Conservation (phyloP, 2,888 invertebrate species). For the Pristionchus exspectatus region DNA sequence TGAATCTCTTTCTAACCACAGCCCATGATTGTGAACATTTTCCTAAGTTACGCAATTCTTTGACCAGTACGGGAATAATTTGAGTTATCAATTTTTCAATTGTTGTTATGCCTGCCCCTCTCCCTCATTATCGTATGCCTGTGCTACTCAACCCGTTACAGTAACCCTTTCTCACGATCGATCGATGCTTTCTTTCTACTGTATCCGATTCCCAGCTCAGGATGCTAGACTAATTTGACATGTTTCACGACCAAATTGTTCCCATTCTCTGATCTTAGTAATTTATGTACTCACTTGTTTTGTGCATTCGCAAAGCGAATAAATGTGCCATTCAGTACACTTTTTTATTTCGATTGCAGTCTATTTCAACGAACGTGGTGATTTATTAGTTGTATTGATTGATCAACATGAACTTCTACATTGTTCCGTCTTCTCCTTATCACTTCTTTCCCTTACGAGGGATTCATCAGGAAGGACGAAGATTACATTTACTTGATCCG, state of each 20-base stretch:
- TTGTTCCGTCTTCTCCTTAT: conserved; percentile 22
- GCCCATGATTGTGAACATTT: conserved; percentile 50
- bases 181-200: conserved; percentile 45
- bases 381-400: neutral
- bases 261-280: neutral
- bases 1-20: conserved; percentile 35
- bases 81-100: conserved; percentile 30
- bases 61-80: conserved; percentile 35
- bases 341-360: neutral
- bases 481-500: conserved; percentile 16
- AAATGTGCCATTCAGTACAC: conserved; percentile 53
- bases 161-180: conserved; percentile 32
- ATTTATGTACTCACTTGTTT: conserved; percentile 49
- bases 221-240: conserved; percentile 44
- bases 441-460: conserved; percentile 38
- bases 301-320: conserved; percentile 50
- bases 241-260: conserved; percentile 49
- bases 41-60: conserved; percentile 42
- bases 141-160: conserved; percentile 32
- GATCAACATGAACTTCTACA: neutral
- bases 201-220: conserved; percentile 27
- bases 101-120: conserved; percentile 11
- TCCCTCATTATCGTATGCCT: neutral
- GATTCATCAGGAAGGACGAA: conserved; percentile 37
- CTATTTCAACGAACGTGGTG: neutral